Evolutionary conservation across 2,888 invertebrate species (phyloP).

Genomic region (Dryococelus australis): DNA sequence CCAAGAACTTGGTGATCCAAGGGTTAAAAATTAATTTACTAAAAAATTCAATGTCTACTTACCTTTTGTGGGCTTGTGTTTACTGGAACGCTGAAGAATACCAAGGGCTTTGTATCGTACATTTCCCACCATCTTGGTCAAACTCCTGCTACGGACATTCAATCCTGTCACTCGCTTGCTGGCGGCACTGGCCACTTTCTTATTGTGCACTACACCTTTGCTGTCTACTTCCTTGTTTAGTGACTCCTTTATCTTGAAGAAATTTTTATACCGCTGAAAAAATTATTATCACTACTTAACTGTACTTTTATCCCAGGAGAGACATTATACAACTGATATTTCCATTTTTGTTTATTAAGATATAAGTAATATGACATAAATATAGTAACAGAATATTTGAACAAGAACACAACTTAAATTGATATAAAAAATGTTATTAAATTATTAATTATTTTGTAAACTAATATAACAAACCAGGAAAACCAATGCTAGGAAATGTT

Average conservation of each 20-base stretch:
- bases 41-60: background rate
- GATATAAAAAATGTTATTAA: too few relatives aligned
- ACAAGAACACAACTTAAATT: too few relatives aligned
- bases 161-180: slow-evolving; percentile 57
- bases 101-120: slow-evolving; percentile 64
- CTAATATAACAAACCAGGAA: too few relatives aligned
- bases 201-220: slow-evolving; percentile 60
- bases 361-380: too few relatives aligned
- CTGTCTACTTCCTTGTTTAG: slow-evolving; percentile 61
- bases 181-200: slow-evolving; percentile 57
- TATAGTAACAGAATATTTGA: too few relatives aligned
- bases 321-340: background rate
- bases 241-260: slow-evolving; percentile 38
- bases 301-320: background rate
- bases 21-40: too few relatives aligned
- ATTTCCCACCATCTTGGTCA: slow-evolving; percentile 60
- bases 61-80: background rate
- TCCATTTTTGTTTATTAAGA: too few relatives aligned
- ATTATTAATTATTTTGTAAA: too few relatives aligned
- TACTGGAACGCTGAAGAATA: slow-evolving; percentile 57
- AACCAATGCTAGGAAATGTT: too few relatives aligned
- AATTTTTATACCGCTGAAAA: slow-evolving; percentile 31
- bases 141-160: slow-evolving; percentile 51
- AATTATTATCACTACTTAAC: background rate
- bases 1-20: too few relatives aligned